Conservation (phyloP, 1,140 invertebrate species). For the Anastrepha ludens region DNA sequence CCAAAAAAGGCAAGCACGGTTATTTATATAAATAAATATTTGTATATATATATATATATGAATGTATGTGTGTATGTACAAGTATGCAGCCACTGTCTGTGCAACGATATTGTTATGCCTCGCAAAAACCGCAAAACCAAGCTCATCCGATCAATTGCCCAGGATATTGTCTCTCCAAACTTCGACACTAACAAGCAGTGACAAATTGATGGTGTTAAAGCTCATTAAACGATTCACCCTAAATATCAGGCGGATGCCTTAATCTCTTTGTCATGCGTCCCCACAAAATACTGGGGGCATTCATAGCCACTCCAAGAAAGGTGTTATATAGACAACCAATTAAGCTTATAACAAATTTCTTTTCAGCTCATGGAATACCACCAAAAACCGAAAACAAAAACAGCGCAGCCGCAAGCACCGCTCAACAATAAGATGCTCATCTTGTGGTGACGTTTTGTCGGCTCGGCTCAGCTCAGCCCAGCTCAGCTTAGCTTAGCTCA, state of each 20-base stretch:
- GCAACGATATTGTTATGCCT: too few species aligned
- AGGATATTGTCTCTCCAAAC: constrained; percentile 6
- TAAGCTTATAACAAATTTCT: constrained; percentile 52
- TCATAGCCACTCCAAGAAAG: neutral
- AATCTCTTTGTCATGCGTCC: constrained; percentile 45
- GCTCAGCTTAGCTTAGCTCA: constrained; percentile 15
- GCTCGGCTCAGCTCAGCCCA: constrained; percentile 1
- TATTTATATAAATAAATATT: too few species aligned
- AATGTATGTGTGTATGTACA: too few species aligned
- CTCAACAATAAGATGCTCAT: neutral
- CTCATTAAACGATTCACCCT: constrained; percentile 66
- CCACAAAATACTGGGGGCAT: neutral
- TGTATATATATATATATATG: too few species aligned
- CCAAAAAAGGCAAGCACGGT: too few species aligned
- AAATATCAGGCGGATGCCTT: constrained; percentile 38
- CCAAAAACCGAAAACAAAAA: neutral
- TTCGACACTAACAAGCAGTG: constrained; percentile 70
- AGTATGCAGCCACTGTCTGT: too few species aligned
- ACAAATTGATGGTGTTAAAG: constrained; percentile 74
- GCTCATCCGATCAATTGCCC: neutral
- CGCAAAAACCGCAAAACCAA: neutral
- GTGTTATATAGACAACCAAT: constrained; percentile 48
- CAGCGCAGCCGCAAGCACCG: constrained; percentile 12
- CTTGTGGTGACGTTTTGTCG: constrained; percentile 51
- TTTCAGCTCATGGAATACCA: neutral